phyloP scores from a whole-genome alignment of 2,113 vertebrate genomes.

The Otis tarda region DNA sequence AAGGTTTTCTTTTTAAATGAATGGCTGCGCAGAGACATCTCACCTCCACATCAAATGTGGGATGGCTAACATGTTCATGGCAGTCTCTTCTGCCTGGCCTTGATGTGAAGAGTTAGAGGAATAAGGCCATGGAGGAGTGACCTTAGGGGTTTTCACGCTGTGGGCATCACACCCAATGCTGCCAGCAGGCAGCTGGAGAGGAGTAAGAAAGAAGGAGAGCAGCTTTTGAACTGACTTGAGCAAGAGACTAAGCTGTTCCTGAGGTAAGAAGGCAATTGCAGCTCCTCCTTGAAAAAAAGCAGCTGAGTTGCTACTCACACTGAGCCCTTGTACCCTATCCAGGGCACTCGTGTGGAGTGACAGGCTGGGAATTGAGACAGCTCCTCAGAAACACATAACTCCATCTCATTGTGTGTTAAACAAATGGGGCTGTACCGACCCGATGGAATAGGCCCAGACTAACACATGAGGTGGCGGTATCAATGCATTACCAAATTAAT shows the following conservation, averaged over 20 bases:
- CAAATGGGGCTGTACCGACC: neutral
- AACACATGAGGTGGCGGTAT: neutral
- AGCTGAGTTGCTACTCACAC: neutral
- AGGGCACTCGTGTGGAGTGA: accelerated
- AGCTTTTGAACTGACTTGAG: neutral
- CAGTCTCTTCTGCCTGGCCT: neutral
- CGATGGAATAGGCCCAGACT: neutral
- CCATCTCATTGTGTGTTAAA: neutral
- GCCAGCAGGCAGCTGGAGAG: neutral
- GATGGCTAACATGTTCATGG: accelerated
- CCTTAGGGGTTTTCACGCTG: neutral
- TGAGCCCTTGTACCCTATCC: accelerated
- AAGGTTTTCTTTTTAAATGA: neutral
- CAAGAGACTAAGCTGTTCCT: neutral
- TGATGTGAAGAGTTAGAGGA: neutral
- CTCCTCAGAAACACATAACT: neutral
- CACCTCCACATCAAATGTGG: accelerated
- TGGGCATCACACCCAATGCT: neutral
- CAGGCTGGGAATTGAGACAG: neutral
- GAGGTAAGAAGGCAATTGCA: neutral
- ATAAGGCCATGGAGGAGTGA: neutral
- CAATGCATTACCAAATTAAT: neutral
- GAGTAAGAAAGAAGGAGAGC: neutral
- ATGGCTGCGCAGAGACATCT: neutral
- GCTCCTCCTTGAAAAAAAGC: neutral